Evolutionary conservation across 2,888 invertebrate genomes (phyloP).

Genomic region (Dexiosoma caninum): DNA sequence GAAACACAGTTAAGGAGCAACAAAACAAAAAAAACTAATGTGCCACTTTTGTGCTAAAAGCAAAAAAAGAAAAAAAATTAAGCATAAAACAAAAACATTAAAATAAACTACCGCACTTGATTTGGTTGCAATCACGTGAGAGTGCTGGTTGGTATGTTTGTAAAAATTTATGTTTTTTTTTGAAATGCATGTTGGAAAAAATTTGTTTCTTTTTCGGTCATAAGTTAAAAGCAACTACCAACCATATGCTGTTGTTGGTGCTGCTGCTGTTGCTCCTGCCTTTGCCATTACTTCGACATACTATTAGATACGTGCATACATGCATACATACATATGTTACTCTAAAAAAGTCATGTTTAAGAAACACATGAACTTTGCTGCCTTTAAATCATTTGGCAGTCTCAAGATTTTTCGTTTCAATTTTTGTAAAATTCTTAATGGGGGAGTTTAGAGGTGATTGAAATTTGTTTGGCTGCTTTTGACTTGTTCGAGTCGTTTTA

Average conservation of each 20-base stretch:
- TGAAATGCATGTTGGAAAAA: constrained; percentile 12
- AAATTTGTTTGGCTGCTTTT: constrained; percentile 19
- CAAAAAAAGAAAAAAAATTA: not conserved
- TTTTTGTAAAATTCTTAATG: constrained; percentile 39
- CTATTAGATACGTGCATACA: no score
- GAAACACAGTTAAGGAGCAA: no score
- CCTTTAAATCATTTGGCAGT: constrained; percentile 49
- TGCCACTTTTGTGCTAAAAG: constrained; percentile 32
- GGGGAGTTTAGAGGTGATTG: constrained; percentile 52
- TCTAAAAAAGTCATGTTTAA: constrained; percentile 44
- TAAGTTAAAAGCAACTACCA: constrained; percentile 34
- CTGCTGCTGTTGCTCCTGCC: constrained; percentile 27
- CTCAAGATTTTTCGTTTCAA: constrained; percentile 18
- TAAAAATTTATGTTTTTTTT: constrained; percentile 37
- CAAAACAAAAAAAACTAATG: constrained; percentile 31
- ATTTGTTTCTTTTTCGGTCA: constrained; percentile 33
- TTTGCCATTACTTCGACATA: constrained; percentile 6
- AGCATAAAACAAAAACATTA: constrained; percentile 27
- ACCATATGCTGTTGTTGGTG: constrained; percentile 40
- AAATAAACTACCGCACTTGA: constrained; percentile 57
- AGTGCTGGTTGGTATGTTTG: constrained; percentile 19
- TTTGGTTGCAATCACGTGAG: constrained; percentile 5
- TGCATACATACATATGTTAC: no score
- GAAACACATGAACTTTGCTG: constrained; percentile 50
- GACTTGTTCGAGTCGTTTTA: constrained; percentile 27